Evolutionary conservation across 2,797 vertebrate genomes (phyloP).

Genomic region (Melanotaenia pygmaea): DNA sequence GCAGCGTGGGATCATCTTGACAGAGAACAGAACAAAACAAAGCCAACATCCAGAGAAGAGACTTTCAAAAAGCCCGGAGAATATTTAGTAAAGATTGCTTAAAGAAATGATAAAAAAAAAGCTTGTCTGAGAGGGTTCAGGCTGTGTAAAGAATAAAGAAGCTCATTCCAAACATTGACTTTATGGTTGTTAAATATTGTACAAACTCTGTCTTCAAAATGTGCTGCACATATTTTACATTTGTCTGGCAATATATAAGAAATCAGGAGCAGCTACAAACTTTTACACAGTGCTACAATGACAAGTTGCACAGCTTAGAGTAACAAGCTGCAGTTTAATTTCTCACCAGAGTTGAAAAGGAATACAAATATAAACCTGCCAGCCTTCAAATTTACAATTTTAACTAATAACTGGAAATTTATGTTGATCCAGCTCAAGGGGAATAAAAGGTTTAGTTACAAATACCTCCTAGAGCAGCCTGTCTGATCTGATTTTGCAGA

Average conservation of each 20-base stretch:
- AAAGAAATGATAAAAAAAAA: background rate
- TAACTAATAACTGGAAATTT: background rate
- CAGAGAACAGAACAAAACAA: background rate
- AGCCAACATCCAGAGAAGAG: background rate
- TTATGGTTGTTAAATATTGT: background rate
- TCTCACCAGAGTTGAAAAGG: background rate
- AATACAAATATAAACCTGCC: background rate
- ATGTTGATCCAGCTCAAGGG: conserved; percentile 12
- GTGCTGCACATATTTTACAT: background rate
- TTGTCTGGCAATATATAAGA: background rate
- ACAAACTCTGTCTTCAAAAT: background rate
- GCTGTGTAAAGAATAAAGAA: background rate
- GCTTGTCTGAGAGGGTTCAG: background rate
- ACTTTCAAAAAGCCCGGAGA: background rate
- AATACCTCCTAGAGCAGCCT: conserved; percentile 34
- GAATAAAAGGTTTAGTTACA: conserved; percentile 12
- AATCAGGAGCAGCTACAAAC: background rate
- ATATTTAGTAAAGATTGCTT: background rate
- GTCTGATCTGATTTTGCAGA: conserved; percentile 47
- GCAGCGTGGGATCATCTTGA: background rate
- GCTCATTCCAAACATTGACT: background rate
- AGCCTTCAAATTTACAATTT: background rate
- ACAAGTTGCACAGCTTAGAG: too few relatives aligned
- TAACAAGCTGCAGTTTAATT: background rate
- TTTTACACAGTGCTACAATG: too few relatives aligned